Evolutionary conservation across 2,113 vertebrate genomes (phyloP).

Genomic region (Puffinus mauretanicus): DNA sequence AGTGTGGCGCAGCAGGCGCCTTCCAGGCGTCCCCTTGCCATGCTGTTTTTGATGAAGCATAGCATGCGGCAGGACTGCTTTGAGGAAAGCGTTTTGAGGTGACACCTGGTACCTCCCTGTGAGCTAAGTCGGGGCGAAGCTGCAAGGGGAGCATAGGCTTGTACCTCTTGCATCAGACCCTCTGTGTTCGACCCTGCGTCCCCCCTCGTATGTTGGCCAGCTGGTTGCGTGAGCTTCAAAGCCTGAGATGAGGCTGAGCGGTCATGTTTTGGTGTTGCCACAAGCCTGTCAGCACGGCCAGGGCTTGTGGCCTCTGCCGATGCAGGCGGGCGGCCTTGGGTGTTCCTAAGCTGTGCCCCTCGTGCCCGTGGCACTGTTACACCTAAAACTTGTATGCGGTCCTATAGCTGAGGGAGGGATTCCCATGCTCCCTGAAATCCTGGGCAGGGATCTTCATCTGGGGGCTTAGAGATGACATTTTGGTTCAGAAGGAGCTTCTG

Average conservation of each 20-base stretch:
- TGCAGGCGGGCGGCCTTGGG: neutral
- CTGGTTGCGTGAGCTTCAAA: neutral
- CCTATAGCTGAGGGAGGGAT: neutral
- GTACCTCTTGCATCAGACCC: neutral
- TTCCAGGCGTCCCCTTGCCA: neutral
- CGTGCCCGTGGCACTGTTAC: neutral
- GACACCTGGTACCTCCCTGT: neutral
- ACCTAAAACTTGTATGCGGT: neutral
- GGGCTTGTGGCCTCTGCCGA: neutral
- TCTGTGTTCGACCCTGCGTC: neutral
- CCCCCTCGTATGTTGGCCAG: neutral
- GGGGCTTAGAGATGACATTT: neutral
- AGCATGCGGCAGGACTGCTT: neutral
- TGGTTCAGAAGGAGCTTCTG: neutral
- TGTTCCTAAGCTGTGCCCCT: neutral
- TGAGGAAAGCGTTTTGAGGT: neutral
- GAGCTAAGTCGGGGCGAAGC: neutral
- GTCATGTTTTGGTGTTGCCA: neutral
- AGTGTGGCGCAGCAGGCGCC: fast-evolving
- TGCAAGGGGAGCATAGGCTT: neutral
- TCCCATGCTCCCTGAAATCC: neutral
- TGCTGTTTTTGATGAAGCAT: neutral
- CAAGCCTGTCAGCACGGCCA: neutral
- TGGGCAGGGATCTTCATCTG: neutral
- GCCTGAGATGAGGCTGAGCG: neutral